phyloP scores from a whole-genome alignment of 2,888 invertebrate genomes.

The Julus scanicus region DNA sequence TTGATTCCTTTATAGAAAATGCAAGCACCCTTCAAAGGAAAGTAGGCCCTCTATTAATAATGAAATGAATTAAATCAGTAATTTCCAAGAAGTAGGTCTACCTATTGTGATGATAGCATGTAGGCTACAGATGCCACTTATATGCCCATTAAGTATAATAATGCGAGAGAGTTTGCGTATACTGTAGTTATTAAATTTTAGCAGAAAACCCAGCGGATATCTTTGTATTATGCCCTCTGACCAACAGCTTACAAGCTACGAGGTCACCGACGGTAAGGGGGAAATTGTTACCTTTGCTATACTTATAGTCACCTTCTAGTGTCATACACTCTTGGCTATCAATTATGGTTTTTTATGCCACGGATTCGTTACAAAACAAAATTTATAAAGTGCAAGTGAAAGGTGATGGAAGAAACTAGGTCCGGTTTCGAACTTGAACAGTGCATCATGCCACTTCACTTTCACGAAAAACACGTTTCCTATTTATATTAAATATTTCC shows the following conservation, averaged over 20 bases:
- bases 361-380: background rate
- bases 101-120: conserved; percentile 32
- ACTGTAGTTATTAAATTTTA: background rate
- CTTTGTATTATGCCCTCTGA: background rate
- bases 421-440: conserved; percentile 31
- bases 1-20: conserved; percentile 39
- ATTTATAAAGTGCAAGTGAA: background rate
- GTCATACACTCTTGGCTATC: background rate
- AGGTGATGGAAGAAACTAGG: background rate
- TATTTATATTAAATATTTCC: too few species aligned
- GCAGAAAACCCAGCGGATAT: background rate
- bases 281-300: conserved; percentile 4
- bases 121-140: conserved; percentile 42
- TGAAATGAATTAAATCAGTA: conserved; percentile 36
- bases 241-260: background rate
- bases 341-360: background rate
- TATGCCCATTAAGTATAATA: conserved; percentile 24
- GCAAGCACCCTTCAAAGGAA: conserved; percentile 42
- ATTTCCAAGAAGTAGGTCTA: conserved; percentile 39
- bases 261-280: background rate
- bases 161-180: background rate
- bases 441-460: background rate
- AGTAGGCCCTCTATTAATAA: conserved; percentile 42
- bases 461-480: background rate
- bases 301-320: conserved; percentile 10